Evolutionary conservation across 2,888 invertebrate genomes (phyloP), one percentile per base, ranked within the genome.

Genomic region (Drosophila nr. perissopoda): DNA sequence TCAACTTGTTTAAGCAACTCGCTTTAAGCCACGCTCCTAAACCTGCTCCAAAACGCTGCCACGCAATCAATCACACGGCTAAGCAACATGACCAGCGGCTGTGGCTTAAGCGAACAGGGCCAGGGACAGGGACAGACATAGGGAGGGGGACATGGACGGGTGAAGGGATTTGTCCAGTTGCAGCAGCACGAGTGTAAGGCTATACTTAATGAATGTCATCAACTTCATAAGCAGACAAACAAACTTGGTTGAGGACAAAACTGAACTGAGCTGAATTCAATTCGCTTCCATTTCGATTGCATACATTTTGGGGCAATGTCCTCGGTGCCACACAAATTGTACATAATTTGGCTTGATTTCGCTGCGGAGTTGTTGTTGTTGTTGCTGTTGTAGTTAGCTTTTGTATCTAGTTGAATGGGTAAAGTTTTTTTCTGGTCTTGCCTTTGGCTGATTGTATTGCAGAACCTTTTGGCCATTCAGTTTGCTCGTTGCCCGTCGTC

Each of bases 221-320:
- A 77, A 72, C 78, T 82, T 67, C 73, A 77, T 77, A 82, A 85
- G 70, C 69, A 60, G 65, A 57, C 45, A 68, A 57, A 69, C 21
- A 51, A n/a, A 53, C 40, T 60, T 45, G 45, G 54, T 25, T 16
- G 8, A 56, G 33, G n/a, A 53, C 25, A 49, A 40, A 38, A 56
- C 27, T 54, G 4, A 45, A 18, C 49, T 52, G 51, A 60, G 25
- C 49, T 82, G 76, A 87, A 85, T 79, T 87, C 82, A 73, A 78
- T 78, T 77, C 48, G 57, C 68, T 64, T 54, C 68, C 62, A 78
- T 79, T 83, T 73, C 70, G 40, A 78, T 80, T 87, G 90, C 87
- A 84, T 89, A 78, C 83, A 83, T 90, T 90, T 88, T 84, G 80
- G 88, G 81, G 88, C 89, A 89, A 90, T 83, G 89, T 83, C 89